Evolutionary conservation across 30 jellyfish, hydroid and myxozoan species (phyloP), one percentile per base, ranked within the genome.

Genomic region (Hydra vulgaris): DNA sequence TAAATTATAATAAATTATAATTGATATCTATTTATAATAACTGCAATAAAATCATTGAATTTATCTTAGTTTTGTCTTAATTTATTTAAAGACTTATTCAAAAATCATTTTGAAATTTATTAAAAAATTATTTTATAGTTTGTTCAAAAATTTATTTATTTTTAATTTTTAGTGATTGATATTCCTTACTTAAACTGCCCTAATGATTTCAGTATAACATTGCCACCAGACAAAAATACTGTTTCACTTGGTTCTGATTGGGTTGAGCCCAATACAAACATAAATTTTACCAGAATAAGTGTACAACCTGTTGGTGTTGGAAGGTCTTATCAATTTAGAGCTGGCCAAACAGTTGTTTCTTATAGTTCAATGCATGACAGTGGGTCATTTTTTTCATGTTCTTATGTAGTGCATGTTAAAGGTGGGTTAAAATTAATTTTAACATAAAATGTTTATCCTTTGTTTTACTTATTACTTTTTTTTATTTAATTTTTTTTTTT

Each of bases 111-210:
- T n/a, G n/a, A n/a, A n/a, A n/a, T n/a, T n/a, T n/a, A n/a, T n/a
- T n/a, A n/a, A n/a, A n/a, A n/a, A n/a, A n/a, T n/a, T n/a, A n/a
- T n/a, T n/a, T n/a, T n/a, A n/a, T n/a, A n/a, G n/a, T n/a, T n/a
- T n/a, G n/a, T n/a, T n/a, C n/a, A n/a, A n/a, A n/a, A n/a, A n/a
- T n/a, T n/a, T n/a, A n/a, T n/a, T n/a, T n/a, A n/a, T n/a, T 20
- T 17, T 69, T 68, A 21, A 15, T 74, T 81, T 82, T 19, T 77
- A 91, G 98, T 79, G 55, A 74, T 79, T 69, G 87, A 72, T 7
- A 71, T 85, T 26, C 98, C 98, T 23, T 91, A 91, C 87, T 21
- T 91, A 21, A 91, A 91, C 77, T 91, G 98, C 74, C 98, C 98
- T 3, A 66, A 79, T 26, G 98, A 86, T 76, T 78, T 91, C 76